Conservation (phyloP, 2,113 vertebrate genomes). For the Poecile atricapillus region DNA sequence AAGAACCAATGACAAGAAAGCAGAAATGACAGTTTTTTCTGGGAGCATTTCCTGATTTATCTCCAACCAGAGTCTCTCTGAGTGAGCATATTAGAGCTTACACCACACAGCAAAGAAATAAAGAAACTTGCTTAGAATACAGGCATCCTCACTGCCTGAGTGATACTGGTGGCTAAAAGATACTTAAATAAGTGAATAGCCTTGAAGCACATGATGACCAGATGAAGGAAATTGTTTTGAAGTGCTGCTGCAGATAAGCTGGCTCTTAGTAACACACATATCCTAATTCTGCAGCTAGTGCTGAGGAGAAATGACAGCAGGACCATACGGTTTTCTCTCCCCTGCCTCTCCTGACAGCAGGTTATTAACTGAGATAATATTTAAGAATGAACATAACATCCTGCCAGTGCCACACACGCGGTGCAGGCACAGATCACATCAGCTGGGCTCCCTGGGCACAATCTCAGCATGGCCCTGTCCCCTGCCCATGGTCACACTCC, state of each 20-base stretch:
- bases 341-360: neutral
- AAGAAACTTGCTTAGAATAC: neutral
- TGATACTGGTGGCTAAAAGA: neutral
- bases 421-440: neutral
- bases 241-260: neutral
- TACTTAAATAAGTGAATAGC: neutral
- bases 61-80: neutral
- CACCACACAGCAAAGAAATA: neutral
- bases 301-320: neutral
- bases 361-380: neutral
- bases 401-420: neutral
- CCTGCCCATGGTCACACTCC: fast-evolving
- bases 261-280: neutral
- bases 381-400: neutral
- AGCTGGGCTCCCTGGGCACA: neutral
- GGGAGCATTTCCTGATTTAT: constrained; percentile 43
- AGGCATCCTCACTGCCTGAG: neutral
- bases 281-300: neutral
- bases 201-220: neutral
- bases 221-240: neutral
- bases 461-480: neutral
- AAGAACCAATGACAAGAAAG: neutral
- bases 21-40: constrained; percentile 20
- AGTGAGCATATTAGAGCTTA: neutral
- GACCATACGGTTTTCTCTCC: neutral